phyloP scores from a whole-genome alignment of 2,888 invertebrate species.

The Thyatira batis region DNA sequence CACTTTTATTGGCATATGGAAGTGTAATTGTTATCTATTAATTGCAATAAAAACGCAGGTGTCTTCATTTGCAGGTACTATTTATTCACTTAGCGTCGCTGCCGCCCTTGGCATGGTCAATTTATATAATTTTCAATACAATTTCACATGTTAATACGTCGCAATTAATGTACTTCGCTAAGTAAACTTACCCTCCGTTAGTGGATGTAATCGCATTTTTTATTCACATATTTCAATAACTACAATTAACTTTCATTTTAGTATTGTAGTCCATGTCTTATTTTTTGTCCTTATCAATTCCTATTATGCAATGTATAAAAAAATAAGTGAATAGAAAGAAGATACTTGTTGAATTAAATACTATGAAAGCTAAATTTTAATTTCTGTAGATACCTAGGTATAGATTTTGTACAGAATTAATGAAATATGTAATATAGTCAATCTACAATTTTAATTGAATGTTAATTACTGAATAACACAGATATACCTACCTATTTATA shows the following conservation, averaged over 20 bases:
- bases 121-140: constrained; percentile 20
- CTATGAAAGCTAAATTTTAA: no score
- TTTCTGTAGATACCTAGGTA: no score
- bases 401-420: no score
- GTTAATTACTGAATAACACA: no score
- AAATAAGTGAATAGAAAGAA: no score
- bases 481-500: no score
- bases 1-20: constrained; percentile 35
- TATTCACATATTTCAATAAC: constrained; percentile 4
- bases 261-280: not conserved
- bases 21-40: constrained; percentile 46
- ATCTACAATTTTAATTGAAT: no score
- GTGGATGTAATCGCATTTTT: constrained; percentile 12
- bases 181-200: constrained; percentile 18
- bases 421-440: no score
- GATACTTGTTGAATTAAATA: no score
- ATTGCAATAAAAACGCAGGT: constrained; percentile 46
- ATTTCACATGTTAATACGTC: constrained; percentile 28
- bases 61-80: constrained; percentile 14
- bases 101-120: constrained; percentile 6
- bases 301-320: no score
- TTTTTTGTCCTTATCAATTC: not conserved
- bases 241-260: not conserved
- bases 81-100: constrained; percentile 14
- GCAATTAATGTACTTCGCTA: constrained; percentile 25